Conservation (phyloP, 2,888 invertebrate genomes). For the Himalopsyche tibetana region DNA sequence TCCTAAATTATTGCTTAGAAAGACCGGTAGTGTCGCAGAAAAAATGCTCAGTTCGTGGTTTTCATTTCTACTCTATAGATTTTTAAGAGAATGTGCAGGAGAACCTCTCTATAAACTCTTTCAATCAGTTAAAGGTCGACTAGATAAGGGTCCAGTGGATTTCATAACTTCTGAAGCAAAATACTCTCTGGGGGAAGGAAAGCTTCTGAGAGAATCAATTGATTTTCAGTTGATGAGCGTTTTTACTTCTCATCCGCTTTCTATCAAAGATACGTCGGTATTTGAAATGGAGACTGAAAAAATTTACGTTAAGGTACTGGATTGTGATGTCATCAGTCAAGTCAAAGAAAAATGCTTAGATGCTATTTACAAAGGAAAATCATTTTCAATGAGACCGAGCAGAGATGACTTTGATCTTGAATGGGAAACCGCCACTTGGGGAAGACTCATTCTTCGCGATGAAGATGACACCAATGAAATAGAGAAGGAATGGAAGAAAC, state of each 20-base stretch:
- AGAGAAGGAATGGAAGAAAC: conserved; percentile 97
- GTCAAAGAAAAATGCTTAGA: conserved; percentile 99
- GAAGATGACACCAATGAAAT: conserved; percentile 97
- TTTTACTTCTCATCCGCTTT: conserved; percentile 80
- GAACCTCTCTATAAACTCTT: conserved; percentile 98
- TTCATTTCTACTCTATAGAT: conserved; percentile 98
- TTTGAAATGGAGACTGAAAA: conserved; percentile 94
- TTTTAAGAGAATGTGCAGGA: conserved; percentile 98
- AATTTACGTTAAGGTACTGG: conserved; percentile 96
- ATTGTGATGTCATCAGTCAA: conserved; percentile 99
- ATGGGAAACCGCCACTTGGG: conserved; percentile 96
- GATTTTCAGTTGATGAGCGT: conserved; percentile 96
- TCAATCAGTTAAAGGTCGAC: conserved; percentile 99
- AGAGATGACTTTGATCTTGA: conserved; percentile 98
- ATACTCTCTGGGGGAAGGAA: conserved; percentile 99
- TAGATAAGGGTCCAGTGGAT: conserved; percentile 99
- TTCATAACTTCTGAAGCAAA: conserved; percentile 97
- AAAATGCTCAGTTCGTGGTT: conserved; percentile 99
- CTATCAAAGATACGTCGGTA: conserved; percentile 85
- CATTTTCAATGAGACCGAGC: conserved; percentile 95
- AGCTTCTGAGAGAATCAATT: conserved; percentile 98
- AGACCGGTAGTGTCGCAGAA: conserved; percentile 99
- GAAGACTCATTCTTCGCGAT: conserved; percentile 95
- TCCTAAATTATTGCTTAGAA: conserved; percentile 92
- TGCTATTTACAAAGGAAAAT: conserved; percentile 97